Conservation (phyloP, 2,888 invertebrate species). For the Salticus scenicus region DNA sequence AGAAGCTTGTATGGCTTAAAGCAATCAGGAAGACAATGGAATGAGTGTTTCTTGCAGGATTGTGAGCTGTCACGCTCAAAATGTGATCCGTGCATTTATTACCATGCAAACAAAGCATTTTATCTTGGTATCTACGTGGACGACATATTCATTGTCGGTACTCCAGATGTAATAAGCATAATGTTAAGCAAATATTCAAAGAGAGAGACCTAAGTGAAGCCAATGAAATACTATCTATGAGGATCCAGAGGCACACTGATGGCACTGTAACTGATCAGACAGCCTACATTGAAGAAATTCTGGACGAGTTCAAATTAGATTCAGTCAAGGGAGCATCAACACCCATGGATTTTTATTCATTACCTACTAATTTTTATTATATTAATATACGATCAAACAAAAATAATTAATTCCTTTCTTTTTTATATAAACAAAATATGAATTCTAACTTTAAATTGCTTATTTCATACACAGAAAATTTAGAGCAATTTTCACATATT, state of each 20-base stretch:
- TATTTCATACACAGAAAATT: no score
- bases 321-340: neutral
- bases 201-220: neutral
- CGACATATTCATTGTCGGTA: conserved; percentile 40
- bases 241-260: neutral
- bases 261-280: conserved; percentile 11
- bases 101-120: conserved; percentile 19
- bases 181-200: neutral
- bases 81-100: conserved; percentile 40
- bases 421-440: no score
- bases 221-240: conserved; percentile 6
- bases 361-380: no score
- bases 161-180: neutral
- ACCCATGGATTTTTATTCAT: no score
- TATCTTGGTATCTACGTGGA: conserved; percentile 32
- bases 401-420: no score
- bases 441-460: no score
- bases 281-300: neutral
- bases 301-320: neutral
- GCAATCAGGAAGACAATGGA: conserved; percentile 37
- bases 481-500: no score
- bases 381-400: no score
- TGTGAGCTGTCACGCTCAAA: conserved; percentile 18
- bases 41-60: conserved; percentile 4
- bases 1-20: conserved; percentile 35